Conservation (phyloP, 2,797 vertebrate genomes). For the Sebastes elongatus region DNA sequence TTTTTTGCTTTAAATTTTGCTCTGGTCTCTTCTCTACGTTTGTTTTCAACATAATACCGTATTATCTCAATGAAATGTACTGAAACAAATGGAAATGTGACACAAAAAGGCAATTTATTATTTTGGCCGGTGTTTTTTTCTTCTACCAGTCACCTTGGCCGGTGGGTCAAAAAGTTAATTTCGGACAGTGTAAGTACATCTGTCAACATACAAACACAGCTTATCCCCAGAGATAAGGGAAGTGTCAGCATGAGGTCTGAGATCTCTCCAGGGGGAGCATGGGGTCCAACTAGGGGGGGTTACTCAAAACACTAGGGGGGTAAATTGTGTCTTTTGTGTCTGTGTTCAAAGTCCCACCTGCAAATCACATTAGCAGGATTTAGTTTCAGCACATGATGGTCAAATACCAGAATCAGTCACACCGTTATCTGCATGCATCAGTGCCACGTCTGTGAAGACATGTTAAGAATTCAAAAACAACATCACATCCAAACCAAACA, state of each 20-base stretch:
- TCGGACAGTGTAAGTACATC: not conserved
- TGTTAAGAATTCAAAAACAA: not conserved
- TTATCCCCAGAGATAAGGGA: constrained; percentile 6
- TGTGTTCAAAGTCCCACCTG: not conserved
- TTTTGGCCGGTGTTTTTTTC: no score
- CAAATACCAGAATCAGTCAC: not conserved
- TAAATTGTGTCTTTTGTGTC: not conserved
- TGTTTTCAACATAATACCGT: no score
- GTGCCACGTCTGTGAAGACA: not conserved
- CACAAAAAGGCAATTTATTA: no score
- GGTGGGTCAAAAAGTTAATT: no score
- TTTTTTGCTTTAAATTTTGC: no score
- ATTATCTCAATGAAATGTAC: no score
- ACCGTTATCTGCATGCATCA: not conserved
- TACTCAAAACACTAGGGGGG: not conserved
- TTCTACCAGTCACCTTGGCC: no score
- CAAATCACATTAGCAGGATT: constrained; percentile 1
- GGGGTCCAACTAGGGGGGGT: constrained; percentile 11
- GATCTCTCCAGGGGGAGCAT: constrained; percentile 2
- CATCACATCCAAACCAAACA: not conserved
- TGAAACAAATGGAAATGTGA: no score
- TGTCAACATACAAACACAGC: not conserved
- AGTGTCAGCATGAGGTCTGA: constrained; percentile 20
- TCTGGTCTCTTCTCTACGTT: no score
- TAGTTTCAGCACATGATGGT: not conserved